Base-by-base conservation (phyloP, 2,797 vertebrate species). In the Argyrosomus regius region DNA sequence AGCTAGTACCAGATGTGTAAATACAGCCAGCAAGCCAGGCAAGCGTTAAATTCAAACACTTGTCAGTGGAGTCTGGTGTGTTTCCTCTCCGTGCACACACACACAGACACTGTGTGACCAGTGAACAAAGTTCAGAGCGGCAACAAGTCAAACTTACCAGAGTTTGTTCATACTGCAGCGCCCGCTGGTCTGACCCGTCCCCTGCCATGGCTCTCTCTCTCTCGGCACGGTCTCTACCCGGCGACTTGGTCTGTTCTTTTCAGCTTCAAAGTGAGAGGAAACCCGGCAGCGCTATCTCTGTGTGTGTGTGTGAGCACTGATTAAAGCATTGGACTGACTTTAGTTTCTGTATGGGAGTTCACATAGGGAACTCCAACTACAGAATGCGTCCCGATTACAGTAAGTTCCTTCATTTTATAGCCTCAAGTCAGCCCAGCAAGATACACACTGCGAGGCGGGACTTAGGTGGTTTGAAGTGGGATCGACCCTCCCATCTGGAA, bases 121-220 rank as follows among this genome's bases (percentile, higher is more conserved):
- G 68, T 7, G 75, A 26, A n/a, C 67, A 82, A 87, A 89, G 80
- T 85, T 75, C 60, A 66, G 31, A 72, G 41, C 3, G 57, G 64
- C 88, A 87, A 89, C 87, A 84, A 70, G 86, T 87, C 35, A 8
- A n/a, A 94, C 98, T 97, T 87, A 99, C 98, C 97, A 99, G 87
- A 80, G 98, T 99, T 92, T 99, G 97, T 74, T 99, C 97, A 83
- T 99, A 99, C 84, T 99, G 97, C 85, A 99, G 97, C 86, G 97
- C 97, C 78, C 97, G 96, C 92, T 96, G 97, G 77, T 96, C 97
- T 57, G 96, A 95, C 75, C 96, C 96, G 75, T 96, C 96, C 83
- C 91, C 95, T 28, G 95, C 94, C 95, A 95, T 95, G 91, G 87
- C 85, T 92, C 81, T 35, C 35, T 7, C 35, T 8, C 35, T 39